Conservation (phyloP, 2,888 invertebrate genomes). For the Leuctra nigra region DNA sequence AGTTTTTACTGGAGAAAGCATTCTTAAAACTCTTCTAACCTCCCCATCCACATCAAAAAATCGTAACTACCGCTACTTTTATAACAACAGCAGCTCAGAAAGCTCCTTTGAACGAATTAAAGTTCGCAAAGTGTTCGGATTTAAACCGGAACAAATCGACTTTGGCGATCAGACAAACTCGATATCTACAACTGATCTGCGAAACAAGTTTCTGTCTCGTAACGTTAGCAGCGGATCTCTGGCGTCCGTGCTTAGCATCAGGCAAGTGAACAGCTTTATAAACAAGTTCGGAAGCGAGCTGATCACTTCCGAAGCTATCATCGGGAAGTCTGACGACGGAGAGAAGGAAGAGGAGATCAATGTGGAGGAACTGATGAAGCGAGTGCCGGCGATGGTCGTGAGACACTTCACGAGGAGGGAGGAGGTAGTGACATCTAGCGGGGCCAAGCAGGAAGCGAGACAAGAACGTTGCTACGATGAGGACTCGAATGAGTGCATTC, state of each 20-base stretch:
- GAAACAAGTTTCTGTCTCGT: slow-evolving; percentile 5
- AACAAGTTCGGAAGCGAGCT: slow-evolving; percentile 14
- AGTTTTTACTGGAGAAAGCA: slow-evolving; percentile 5
- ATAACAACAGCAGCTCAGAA: background rate
- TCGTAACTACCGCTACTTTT: background rate
- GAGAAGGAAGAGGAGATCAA: no score
- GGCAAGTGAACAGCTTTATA: slow-evolving; percentile 9
- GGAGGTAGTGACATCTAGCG: background rate
- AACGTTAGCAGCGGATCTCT: background rate
- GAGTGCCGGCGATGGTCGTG: background rate
- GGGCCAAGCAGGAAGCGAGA: background rate
- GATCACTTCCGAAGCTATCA: background rate
- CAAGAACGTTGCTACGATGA: background rate
- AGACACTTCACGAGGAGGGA: background rate
- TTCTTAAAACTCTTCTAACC: slow-evolving; percentile 4
- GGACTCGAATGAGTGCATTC: slow-evolving; percentile 12
- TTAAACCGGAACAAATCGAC: slow-evolving; percentile 3
- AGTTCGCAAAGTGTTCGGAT: no score
- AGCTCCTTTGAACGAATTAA: background rate
- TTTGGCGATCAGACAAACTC: slow-evolving; percentile 12
- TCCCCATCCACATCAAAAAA: slow-evolving; percentile 4
- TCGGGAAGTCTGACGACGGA: no score
- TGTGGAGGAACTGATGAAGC: background rate
- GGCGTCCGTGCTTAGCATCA: background rate
- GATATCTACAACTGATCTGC: slow-evolving; percentile 2